Evolutionary conservation across 2,888 invertebrate genomes (phyloP).

Genomic region (Tryphoninae sp.): DNA sequence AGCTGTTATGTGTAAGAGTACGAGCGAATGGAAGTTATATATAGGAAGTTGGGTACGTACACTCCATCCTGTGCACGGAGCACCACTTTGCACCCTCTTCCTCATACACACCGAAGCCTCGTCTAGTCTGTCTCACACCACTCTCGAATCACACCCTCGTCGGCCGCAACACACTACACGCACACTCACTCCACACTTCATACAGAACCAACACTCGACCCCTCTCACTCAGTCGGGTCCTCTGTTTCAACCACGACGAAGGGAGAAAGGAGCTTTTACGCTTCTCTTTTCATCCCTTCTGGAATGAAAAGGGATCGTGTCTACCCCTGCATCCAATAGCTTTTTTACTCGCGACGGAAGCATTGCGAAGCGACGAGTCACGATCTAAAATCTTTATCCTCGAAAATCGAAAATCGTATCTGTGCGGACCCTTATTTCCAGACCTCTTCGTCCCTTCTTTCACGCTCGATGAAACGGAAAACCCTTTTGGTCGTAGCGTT

Average conservation of each 20-base stretch:
- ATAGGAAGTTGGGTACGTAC: constrained; percentile 30
- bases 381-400: constrained; percentile 22
- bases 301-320: background rate
- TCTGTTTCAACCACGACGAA: constrained; percentile 32
- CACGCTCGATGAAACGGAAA: constrained; percentile 7
- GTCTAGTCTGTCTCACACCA: constrained; percentile 47
- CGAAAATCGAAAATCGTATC: constrained; percentile 26
- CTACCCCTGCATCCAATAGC: background rate
- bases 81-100: constrained; percentile 56
- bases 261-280: background rate
- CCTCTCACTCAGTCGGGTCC: constrained; percentile 54
- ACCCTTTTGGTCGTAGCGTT: background rate
- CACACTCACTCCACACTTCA: constrained; percentile 18
- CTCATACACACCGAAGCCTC: constrained; percentile 31
- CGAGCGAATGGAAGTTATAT: background rate
- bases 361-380: constrained; percentile 29
- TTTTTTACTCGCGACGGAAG: constrained; percentile 33
- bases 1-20: background rate
- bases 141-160: constrained; percentile 52
- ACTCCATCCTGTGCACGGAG: constrained; percentile 58
- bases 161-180: constrained; percentile 18
- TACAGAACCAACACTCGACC: constrained; percentile 48
- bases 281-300: too few species aligned
- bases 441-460: constrained; percentile 5
- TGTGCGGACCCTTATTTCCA: background rate